Evolutionary conservation across 1,140 invertebrate genomes (phyloP), one percentile per base, ranked within the genome.

Genomic region (Ladona fulva): DNA sequence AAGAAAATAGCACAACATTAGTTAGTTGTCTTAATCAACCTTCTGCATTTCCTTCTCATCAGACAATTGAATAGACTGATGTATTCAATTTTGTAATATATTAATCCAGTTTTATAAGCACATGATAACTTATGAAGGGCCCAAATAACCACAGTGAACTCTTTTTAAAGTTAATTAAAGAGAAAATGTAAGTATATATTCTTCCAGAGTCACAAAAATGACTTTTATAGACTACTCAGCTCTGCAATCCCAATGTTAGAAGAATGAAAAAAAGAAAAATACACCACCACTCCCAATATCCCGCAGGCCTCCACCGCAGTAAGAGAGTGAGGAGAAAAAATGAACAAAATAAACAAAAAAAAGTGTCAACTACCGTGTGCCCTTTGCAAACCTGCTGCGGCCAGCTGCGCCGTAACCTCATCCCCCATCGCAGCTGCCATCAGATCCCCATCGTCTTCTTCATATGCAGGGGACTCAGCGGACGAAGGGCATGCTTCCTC

Each of bases 401-500:
- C 96, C 81, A 98, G 87, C 84, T 98, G 96, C 83, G 96, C 94
- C 80, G 96, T 97, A 78, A 98, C 95, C 84, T 97, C 96, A 87
- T 96, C 94, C 79, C 93, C 93, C 89, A 94, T 93, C 66, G 93
- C 92, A 78, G 90, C 91, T 74, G 92, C 88, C 85, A 93, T 90
- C 52, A 94, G 88, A 82, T 95, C 94, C 0, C 88, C 88, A 52
- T 90, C 89, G 81, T 93, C 93, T 42, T 91, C 92, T 79, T 92
- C 91, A 19, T 89, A 87, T 16, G 92, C 80, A 6, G 83, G 77
- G 24, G 81, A 93, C 73, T 90, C 91, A 59, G 90, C 88, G 25
- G 87, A 91, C 81, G 89, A 93, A 82, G 87, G 92, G 82, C 87
- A 89, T 81, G 92, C 92, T 80, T 94, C 93, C 79, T 94, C 93